Percentiles rank a stretch among this genome's conserved stretches.
phyloP scores from a whole-genome alignment of 2,888 invertebrate genomes.

The Agonopterix arenella region DNA sequence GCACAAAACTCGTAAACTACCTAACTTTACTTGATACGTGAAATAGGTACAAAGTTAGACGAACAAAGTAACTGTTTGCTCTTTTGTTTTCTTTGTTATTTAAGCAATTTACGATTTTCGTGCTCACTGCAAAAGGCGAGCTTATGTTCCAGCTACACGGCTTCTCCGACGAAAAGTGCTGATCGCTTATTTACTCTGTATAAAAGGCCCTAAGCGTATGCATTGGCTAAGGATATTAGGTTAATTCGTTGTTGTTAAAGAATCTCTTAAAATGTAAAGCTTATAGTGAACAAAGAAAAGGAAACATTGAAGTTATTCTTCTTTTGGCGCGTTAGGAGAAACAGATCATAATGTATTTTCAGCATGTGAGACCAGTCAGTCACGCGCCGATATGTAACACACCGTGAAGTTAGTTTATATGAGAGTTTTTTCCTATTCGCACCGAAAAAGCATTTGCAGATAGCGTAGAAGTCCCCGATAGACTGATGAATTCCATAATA shows the following conservation, averaged over 20 bases:
- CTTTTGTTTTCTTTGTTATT: constrained; percentile 17
- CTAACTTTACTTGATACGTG: constrained; percentile 24
- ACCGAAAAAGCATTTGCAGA: no score
- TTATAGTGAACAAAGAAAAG: no score
- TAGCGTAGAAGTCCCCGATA: no score
- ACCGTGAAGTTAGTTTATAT: no score
- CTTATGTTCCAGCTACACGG: neutral
- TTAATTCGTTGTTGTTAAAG: neutral
- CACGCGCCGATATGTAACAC: no score
- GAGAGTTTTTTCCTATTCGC: no score
- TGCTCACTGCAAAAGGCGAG: neutral
- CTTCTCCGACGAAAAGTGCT: neutral
- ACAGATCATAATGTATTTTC: no score
- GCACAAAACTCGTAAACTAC: constrained; percentile 16
- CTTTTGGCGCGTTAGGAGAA: no score
- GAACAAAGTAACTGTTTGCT: constrained; percentile 27
- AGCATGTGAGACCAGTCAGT: no score
- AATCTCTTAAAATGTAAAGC: no score
- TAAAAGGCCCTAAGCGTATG: neutral
- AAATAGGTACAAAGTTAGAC: constrained; percentile 32
- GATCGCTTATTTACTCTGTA: neutral
- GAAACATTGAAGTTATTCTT: no score
- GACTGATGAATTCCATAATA: no score
- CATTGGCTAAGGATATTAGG: neutral
- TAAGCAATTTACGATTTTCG: constrained; percentile 33